Evolutionary conservation across 2,113 vertebrate species (phyloP).

Genomic region (Marcusenius ussheri): DNA sequence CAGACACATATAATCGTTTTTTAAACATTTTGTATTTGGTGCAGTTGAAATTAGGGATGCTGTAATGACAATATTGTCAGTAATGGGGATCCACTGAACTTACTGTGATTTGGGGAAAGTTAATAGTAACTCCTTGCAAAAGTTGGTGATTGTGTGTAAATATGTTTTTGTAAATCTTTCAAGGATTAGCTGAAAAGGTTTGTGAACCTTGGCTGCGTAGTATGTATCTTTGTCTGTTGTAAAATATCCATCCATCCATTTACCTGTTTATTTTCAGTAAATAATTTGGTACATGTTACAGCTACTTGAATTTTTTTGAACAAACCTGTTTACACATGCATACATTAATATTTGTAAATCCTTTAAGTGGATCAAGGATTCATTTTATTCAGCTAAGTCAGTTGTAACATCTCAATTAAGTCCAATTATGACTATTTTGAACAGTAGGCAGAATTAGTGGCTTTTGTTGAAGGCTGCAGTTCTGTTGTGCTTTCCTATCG

Average conservation of each 20-base stretch:
- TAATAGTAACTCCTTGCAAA: not conserved
- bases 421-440: not conserved
- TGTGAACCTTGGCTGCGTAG: not conserved
- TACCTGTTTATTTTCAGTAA: not conserved
- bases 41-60: not conserved
- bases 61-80: not conserved
- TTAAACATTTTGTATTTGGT: not conserved
- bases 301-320: not conserved
- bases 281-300: not conserved
- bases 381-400: not conserved
- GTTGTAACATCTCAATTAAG: not conserved
- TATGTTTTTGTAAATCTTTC: not conserved
- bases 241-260: not conserved
- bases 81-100: not conserved
- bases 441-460: not conserved
- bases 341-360: not conserved
- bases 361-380: not conserved
- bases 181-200: not conserved
- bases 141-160: not conserved
- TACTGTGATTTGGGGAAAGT: not conserved
- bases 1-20: not conserved
- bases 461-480: not conserved
- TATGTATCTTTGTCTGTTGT: not conserved
- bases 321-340: not conserved
- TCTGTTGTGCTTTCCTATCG: not conserved